These are phyloP conservation scores for Pyrgilauda ruficollis DNA, from an alignment of 2,113 vertebrate species.

Conservation along the genomic window DNA sequence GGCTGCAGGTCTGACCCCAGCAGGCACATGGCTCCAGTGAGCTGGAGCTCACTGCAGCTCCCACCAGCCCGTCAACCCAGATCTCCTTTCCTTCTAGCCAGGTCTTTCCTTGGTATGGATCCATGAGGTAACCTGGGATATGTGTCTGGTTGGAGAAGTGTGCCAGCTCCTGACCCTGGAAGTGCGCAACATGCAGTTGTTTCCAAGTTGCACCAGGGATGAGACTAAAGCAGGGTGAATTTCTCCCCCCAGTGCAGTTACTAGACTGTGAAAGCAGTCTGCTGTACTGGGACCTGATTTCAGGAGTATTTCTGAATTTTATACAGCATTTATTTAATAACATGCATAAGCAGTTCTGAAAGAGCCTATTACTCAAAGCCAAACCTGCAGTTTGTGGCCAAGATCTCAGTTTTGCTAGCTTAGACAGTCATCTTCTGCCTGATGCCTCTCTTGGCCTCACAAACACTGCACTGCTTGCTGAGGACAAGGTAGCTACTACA, in stretches of 20 bases:
- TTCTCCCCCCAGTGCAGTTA: background rate
- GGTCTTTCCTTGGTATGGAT: background rate
- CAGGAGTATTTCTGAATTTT: background rate
- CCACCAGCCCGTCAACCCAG: background rate
- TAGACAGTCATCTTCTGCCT: background rate
- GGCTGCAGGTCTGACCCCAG: background rate
- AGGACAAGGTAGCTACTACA: background rate
- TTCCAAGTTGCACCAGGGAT: background rate
- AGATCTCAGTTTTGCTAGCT: background rate
- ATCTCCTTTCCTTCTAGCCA: background rate
- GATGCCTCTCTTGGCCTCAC: background rate
- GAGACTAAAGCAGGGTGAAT: background rate
- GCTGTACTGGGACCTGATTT: background rate
- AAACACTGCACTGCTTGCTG: background rate
- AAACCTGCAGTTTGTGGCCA: background rate
- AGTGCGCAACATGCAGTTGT: rapidly evolving
- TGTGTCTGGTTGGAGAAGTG: rapidly evolving
- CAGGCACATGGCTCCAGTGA: too few relatives aligned
- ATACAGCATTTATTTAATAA: background rate
- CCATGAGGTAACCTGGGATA: background rate
- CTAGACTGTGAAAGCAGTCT: background rate
- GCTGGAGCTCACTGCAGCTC: background rate
- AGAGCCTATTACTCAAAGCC: background rate
- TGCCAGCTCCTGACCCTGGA: background rate
- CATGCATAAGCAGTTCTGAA: background rate